These are phyloP conservation scores for Coendou prehensilis DNA, from an alignment of 2,797 vertebrate genomes.

Conservation along the genomic window DNA sequence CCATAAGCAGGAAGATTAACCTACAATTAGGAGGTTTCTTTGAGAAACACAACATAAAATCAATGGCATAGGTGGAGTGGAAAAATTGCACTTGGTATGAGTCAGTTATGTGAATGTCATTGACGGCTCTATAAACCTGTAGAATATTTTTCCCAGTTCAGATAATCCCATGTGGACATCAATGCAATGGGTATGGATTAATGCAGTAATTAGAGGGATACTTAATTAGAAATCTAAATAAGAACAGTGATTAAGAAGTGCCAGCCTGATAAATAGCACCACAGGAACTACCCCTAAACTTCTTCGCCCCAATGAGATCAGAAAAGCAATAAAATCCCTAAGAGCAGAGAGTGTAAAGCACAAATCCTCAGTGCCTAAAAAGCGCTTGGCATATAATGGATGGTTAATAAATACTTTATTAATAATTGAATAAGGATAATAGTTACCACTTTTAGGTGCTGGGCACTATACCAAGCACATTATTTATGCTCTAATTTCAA, in stretches of 20 bases:
- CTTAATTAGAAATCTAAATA: not conserved
- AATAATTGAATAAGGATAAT: not conserved
- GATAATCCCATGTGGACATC: not conserved
- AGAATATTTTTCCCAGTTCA: constrained; percentile 28
- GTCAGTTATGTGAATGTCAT: constrained; percentile 39
- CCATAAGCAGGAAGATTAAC: constrained; percentile 21
- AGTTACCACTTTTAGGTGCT: not conserved
- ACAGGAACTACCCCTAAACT: not conserved
- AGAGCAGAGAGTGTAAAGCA: not conserved
- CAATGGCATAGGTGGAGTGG: not conserved
- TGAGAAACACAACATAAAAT: constrained; percentile 64
- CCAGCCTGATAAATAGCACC: not conserved
- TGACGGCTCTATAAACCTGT: not conserved
- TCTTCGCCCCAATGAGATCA: not conserved
- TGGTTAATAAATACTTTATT: not conserved
- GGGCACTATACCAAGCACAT: not conserved
- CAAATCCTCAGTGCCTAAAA: not conserved
- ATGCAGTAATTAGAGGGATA: not conserved
- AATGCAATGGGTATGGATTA: not conserved
- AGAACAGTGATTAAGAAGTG: not conserved
- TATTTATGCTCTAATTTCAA: not conserved
- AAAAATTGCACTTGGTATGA: not conserved
- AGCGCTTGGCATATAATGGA: not conserved
- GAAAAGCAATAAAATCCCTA: not conserved
- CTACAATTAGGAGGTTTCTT: constrained; percentile 1